Evolutionary conservation across 2,888 invertebrate species (phyloP).

Genomic region (Rhabditophanes sp.): DNA sequence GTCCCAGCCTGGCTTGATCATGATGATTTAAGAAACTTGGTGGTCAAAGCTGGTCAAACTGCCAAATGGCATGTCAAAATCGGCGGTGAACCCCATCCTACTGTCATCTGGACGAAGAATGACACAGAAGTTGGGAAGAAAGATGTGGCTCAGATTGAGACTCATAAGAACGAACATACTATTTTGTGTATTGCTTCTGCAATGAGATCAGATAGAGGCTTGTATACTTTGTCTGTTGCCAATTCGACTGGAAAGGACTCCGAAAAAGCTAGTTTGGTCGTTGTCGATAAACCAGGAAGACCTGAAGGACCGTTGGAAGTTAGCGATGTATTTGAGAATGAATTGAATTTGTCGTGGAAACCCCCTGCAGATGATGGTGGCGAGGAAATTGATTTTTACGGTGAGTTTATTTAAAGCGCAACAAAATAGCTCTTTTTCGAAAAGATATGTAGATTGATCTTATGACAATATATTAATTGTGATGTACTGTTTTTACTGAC

Average conservation of each 20-base stretch:
- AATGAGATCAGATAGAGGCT: constrained; percentile 75
- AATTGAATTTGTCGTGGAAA: constrained; percentile 77
- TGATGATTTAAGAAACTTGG: constrained; percentile 65
- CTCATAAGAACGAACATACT: constrained; percentile 60
- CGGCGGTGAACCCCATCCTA: constrained; percentile 89
- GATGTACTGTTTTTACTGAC: too few relatives aligned
- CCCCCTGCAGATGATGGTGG: constrained; percentile 62
- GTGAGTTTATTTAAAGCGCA: too few relatives aligned
- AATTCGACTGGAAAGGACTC: constrained; percentile 90
- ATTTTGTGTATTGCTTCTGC: constrained; percentile 73
- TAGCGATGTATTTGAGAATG: constrained; percentile 66
- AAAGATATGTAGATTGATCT: too few relatives aligned
- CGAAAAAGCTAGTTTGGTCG: constrained; percentile 76
- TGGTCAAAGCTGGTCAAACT: constrained; percentile 86
- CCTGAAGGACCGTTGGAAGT: constrained; percentile 74
- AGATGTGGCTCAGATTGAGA: constrained; percentile 34
- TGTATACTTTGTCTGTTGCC: constrained; percentile 64
- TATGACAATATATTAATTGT: too few relatives aligned
- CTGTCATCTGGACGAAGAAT: constrained; percentile 67
- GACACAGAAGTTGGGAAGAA: constrained; percentile 22
- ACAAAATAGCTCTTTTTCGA: too few relatives aligned
- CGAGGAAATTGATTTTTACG: constrained; percentile 18
- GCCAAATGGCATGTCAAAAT: constrained; percentile 82
- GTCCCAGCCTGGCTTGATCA: constrained; percentile 91
- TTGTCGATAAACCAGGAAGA: constrained; percentile 67